Conservation (phyloP, 2,888 invertebrate species). For the Drosophila anomalata region DNA sequence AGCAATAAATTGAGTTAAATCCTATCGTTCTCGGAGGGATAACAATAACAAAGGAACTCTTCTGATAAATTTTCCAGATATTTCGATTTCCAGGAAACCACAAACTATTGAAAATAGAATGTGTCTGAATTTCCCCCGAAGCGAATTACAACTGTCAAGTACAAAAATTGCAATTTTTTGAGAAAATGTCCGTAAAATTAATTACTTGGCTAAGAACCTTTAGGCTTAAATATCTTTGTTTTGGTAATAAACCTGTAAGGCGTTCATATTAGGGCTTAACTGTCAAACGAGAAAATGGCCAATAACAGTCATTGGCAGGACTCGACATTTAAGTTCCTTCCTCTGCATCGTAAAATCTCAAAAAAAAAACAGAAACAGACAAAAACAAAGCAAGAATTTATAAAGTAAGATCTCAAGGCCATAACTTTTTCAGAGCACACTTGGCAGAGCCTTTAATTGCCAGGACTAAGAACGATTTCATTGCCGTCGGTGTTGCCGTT, state of each 20-base stretch:
- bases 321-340: background rate
- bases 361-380: background rate
- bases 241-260: background rate
- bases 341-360: background rate
- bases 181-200: background rate
- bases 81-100: background rate
- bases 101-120: background rate
- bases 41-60: background rate
- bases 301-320: slow-evolving; percentile 1
- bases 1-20: background rate
- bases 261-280: slow-evolving; percentile 1
- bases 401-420: slow-evolving; percentile 8
- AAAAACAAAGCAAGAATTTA: background rate
- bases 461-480: slow-evolving; percentile 17
- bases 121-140: background rate
- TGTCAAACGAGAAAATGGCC: background rate
- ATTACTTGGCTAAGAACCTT: background rate
- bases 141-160: background rate
- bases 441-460: slow-evolving; percentile 35
- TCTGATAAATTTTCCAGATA: background rate
- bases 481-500: slow-evolving; percentile 6
- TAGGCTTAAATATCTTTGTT: background rate
- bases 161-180: background rate
- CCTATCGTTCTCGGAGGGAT: background rate
- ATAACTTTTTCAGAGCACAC: slow-evolving; percentile 30